Evolutionary conservation across 2,888 invertebrate species (phyloP).

Genomic region (Oscheius sp.): DNA sequence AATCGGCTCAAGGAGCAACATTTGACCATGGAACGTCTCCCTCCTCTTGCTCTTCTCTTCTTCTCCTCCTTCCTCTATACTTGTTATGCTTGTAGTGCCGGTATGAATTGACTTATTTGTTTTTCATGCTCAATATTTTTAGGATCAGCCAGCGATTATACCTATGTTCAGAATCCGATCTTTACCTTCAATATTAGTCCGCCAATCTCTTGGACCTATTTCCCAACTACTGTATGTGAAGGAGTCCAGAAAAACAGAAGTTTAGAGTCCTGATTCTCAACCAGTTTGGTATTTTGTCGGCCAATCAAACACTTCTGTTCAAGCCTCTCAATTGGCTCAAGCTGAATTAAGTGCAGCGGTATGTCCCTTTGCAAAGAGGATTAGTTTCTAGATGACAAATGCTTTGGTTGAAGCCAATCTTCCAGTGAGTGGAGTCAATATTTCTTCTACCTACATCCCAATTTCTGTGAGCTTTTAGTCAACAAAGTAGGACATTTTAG

Average conservation of each 20-base stretch:
- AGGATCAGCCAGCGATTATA: constrained; percentile 32
- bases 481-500: constrained; percentile 4
- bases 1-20: too few species aligned
- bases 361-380: neutral
- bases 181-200: constrained; percentile 55
- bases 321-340: constrained; percentile 44
- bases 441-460: constrained; percentile 40
- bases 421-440: constrained; percentile 36
- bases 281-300: constrained; percentile 54
- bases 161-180: constrained; percentile 48
- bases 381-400: constrained; percentile 45
- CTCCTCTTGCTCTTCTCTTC: neutral
- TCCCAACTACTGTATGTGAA: constrained; percentile 40
- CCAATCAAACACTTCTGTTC: constrained; percentile 50
- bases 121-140: neutral
- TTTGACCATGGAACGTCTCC: neutral
- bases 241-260: neutral
- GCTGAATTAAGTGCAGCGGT: constrained; percentile 52
- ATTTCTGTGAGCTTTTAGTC: constrained; percentile 29
- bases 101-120: neutral
- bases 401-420: constrained; percentile 43
- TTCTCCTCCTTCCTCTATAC: neutral
- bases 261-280: constrained; percentile 39
- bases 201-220: constrained; percentile 57
- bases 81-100: neutral